phyloP scores from a whole-genome alignment of 2,113 vertebrate species.

The Dipodomys spectabilis region DNA sequence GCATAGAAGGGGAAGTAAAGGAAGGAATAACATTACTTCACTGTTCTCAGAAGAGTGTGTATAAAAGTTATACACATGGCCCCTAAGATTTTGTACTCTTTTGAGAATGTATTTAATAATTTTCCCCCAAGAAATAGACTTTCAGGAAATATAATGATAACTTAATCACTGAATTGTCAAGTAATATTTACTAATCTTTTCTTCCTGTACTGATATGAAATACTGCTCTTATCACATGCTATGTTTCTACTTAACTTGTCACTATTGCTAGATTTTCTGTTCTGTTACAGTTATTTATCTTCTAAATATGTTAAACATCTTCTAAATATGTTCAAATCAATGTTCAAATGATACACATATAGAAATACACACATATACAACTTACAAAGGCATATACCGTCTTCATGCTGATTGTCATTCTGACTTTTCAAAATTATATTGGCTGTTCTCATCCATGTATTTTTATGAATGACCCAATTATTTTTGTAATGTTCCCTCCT shows the following conservation, averaged over 20 bases:
- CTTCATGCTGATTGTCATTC: background rate
- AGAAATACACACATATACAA: background rate
- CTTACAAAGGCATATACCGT: background rate
- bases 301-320: background rate
- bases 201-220: background rate
- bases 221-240: background rate
- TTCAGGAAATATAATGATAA: background rate
- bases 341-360: background rate
- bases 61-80: background rate
- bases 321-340: background rate
- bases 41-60: background rate
- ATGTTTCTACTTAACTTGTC: background rate
- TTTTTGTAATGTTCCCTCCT: slow-evolving; percentile 50
- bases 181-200: background rate
- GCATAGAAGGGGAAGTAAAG: background rate
- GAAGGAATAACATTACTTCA: background rate
- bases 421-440: background rate
- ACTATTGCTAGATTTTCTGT: background rate
- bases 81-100: background rate
- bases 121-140: background rate
- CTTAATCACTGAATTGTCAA: background rate
- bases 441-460: slow-evolving; percentile 15
- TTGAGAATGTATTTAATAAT: background rate
- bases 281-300: background rate
- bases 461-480: slow-evolving; percentile 58